These are phyloP conservation scores for Isotomurus palustris DNA, from an alignment of 2,888 invertebrate species.

Conservation along the genomic window DNA sequence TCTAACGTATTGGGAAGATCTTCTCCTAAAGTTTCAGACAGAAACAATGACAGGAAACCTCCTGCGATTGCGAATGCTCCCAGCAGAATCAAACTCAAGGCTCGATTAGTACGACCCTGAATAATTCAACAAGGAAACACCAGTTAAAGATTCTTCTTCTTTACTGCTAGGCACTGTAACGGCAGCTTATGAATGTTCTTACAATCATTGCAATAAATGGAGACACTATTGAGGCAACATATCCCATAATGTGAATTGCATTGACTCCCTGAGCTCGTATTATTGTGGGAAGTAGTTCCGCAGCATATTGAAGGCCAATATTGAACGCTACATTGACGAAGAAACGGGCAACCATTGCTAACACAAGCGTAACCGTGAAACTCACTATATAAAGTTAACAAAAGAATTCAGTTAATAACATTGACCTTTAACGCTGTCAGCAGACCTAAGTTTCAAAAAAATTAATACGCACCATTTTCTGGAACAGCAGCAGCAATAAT, in stretches of 20 bases:
- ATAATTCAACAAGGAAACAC: constrained; percentile 46
- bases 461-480: constrained; percentile 50
- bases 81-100: constrained; percentile 71
- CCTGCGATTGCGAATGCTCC: constrained; percentile 71
- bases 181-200: constrained; percentile 49
- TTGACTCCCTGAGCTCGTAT: constrained; percentile 56
- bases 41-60: constrained; percentile 68
- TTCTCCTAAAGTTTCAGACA: constrained; percentile 80
- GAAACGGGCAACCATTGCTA: constrained; percentile 74
- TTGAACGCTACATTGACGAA: constrained; percentile 85
- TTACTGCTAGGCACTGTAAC: no score
- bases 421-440: no score
- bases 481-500: constrained; percentile 71
- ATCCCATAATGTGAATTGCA: constrained; percentile 47
- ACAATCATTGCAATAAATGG: constrained; percentile 81
- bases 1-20: constrained; percentile 79
- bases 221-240: constrained; percentile 47
- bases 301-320: constrained; percentile 83
- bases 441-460: no score
- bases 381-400: no score
- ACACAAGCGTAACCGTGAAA: not conserved
- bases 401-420: no score
- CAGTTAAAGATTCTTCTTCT: no score
- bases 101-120: constrained; percentile 65
- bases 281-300: constrained; percentile 79